Conservation (phyloP, 2,888 invertebrate genomes). For the Cataglyphis albicans region DNA sequence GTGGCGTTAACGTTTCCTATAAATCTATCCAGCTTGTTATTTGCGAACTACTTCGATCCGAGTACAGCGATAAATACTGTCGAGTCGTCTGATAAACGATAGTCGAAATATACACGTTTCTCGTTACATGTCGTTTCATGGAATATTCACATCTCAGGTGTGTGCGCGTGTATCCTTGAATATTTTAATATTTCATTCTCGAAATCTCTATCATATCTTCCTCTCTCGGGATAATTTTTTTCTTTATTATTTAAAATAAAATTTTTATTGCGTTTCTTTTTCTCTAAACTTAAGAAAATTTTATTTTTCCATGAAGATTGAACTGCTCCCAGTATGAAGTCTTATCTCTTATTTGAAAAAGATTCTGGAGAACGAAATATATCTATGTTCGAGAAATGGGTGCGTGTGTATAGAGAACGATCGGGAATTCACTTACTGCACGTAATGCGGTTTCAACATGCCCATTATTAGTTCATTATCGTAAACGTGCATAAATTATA, state of each 20-base stretch:
- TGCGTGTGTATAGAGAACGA: no score
- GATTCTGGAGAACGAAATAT: background rate
- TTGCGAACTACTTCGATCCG: background rate
- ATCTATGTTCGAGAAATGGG: background rate
- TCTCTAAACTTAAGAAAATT: background rate
- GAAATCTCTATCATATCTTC: background rate
- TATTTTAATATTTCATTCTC: background rate
- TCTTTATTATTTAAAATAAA: background rate
- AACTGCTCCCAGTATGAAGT: background rate
- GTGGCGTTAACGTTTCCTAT: slow-evolving; percentile 23
- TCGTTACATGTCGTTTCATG: background rate
- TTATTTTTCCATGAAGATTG: background rate
- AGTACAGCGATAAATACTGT: slow-evolving; percentile 22
- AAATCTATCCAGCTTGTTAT: slow-evolving; percentile 28
- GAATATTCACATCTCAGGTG: background rate
- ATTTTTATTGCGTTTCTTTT: background rate
- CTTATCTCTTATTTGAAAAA: background rate
- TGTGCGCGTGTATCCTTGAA: background rate
- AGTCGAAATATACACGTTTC: background rate
- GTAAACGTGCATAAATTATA: background rate
- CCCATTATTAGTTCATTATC: background rate
- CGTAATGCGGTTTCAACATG: background rate
- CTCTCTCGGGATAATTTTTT: background rate
- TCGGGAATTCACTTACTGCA: background rate
- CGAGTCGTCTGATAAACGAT: background rate